phyloP scores from a whole-genome alignment of 2,888 invertebrate species.

The Temnothorax rugatulus region DNA sequence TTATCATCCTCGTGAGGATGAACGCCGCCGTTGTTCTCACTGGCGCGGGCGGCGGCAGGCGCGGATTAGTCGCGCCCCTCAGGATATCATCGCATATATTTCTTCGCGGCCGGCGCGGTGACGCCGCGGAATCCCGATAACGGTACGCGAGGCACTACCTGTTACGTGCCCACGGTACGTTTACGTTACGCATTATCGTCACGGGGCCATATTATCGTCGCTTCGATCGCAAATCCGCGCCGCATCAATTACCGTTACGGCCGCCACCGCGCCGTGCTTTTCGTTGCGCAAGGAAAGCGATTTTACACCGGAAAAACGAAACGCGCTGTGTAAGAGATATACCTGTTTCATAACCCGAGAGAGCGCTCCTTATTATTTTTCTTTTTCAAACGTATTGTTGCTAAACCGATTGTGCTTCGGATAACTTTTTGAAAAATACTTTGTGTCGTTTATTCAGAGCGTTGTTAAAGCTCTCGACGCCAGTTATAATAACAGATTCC shows the following conservation, averaged over 20 bases:
- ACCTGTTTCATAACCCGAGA: neutral
- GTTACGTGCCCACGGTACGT: constrained; percentile 69
- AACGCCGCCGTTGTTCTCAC: constrained; percentile 33
- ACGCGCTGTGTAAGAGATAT: neutral
- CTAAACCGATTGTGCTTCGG: neutral
- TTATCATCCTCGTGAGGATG: constrained; percentile 57
- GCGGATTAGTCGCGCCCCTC: constrained; percentile 33
- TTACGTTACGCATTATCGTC: constrained; percentile 63
- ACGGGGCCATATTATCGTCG: constrained; percentile 60
- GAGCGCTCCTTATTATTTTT: neutral
- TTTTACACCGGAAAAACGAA: constrained; percentile 29
- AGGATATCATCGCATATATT: constrained; percentile 26
- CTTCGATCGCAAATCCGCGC: constrained; percentile 42
- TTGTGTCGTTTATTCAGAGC: neutral
- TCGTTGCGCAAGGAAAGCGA: constrained; percentile 30
- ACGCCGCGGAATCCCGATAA: constrained; percentile 67
- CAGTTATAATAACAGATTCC: neutral
- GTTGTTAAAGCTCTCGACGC: neutral
- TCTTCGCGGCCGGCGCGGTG: constrained; percentile 42
- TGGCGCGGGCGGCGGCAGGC: neutral
- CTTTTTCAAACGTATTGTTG: neutral
- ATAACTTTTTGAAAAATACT: neutral
- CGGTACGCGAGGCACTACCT: constrained; percentile 70
- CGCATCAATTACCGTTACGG: constrained; percentile 37
- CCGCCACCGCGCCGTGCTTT: neutral